These are phyloP conservation scores for Bombus waltoni DNA, from an alignment of 1,140 invertebrate species.

Conservation along the genomic window DNA sequence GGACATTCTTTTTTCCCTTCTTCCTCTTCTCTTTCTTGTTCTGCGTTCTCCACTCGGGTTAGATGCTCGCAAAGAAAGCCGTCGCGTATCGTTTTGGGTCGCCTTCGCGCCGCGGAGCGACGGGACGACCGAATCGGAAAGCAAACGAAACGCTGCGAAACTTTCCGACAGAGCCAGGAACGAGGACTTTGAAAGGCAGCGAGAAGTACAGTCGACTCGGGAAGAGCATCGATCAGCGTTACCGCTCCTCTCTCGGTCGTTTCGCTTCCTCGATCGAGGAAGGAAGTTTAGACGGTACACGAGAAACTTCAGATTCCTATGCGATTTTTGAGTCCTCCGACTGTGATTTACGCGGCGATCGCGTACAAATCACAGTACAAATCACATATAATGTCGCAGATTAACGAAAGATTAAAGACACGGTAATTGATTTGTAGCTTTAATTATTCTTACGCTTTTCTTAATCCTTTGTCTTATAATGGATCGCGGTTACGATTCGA, in stretches of 20 bases:
- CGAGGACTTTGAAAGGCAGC: neutral
- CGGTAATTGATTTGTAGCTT: neutral
- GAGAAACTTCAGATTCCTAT: neutral
- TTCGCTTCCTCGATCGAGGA: neutral
- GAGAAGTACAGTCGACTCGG: neutral
- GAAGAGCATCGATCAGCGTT: conserved; percentile 24
- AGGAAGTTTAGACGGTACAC: neutral
- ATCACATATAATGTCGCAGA: too few species aligned
- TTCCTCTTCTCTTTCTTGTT: neutral
- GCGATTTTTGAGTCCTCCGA: neutral
- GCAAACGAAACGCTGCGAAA: conserved; percentile 54
- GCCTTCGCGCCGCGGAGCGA: conserved; percentile 5
- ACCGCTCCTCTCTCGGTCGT: neutral
- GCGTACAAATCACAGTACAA: too few species aligned
- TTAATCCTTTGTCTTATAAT: neutral
- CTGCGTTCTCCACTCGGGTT: conserved; percentile 33
- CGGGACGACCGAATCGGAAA: conserved; percentile 29
- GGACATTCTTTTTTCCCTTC: conserved; percentile 41
- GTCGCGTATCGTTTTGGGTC: conserved; percentile 35
- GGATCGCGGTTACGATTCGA: too few species aligned
- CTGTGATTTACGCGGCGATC: neutral
- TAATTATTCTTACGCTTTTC: neutral
- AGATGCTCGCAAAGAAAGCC: conserved; percentile 56
- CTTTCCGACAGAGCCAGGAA: conserved; percentile 9
- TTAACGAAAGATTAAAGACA: neutral